These are phyloP conservation scores for Pandion haliaetus DNA, from an alignment of 2,113 vertebrate genomes.

Conservation along the genomic window DNA sequence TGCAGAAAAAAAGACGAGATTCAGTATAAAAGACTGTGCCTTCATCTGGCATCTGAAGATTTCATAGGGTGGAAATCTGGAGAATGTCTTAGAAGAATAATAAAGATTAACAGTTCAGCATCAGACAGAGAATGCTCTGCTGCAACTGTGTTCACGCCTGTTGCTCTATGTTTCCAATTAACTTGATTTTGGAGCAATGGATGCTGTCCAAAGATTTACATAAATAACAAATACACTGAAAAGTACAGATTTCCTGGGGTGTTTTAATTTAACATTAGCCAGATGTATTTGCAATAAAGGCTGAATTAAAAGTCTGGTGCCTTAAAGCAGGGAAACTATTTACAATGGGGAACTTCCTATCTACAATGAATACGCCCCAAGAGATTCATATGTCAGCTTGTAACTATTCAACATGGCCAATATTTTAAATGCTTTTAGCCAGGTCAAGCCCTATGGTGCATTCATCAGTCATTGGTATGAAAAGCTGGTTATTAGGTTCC, in stretches of 20 bases:
- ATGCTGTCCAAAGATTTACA: constrained; percentile 14
- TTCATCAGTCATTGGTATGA: not conserved
- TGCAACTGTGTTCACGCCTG: not conserved
- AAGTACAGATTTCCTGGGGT: not conserved
- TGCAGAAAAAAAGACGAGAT: not conserved
- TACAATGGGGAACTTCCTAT: not conserved
- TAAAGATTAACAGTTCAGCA: not conserved
- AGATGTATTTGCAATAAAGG: not conserved
- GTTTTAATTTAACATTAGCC: constrained; percentile 18
- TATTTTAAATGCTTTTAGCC: not conserved
- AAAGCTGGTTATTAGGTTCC: not conserved
- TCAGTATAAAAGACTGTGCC: not conserved
- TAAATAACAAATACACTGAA: constrained; percentile 20
- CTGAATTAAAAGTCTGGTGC: not conserved
- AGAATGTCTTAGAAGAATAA: not conserved
- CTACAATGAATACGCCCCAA: not conserved
- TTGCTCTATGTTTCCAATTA: constrained; percentile 28
- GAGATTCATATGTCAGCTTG: not conserved
- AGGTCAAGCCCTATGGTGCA: not conserved
- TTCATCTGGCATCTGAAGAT: not conserved
- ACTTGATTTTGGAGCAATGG: not conserved
- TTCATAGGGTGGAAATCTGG: not conserved
- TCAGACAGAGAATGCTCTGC: not conserved
- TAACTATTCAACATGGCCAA: not conserved
- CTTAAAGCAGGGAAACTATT: constrained; percentile 1